phyloP scores from a whole-genome alignment of 2,888 invertebrate genomes.

The Aspidiotus rigidus region DNA sequence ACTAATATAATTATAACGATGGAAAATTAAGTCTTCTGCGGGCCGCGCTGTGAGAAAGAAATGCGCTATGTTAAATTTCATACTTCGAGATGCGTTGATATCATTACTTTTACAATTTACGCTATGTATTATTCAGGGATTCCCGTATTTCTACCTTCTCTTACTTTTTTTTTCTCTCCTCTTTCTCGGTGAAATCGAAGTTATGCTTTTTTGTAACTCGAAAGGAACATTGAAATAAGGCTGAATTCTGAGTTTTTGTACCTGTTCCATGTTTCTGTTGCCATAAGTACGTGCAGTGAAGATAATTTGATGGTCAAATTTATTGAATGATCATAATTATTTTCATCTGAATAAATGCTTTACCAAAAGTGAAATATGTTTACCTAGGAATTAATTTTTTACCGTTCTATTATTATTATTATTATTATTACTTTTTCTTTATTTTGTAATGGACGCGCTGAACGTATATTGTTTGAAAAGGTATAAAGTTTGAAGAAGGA shows the following conservation, averaged over 20 bases:
- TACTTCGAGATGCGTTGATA: slow-evolving; percentile 7
- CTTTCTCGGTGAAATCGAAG: too few relatives aligned
- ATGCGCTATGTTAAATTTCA: slow-evolving; percentile 5
- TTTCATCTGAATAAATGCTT: not conserved
- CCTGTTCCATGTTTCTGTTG: too few relatives aligned
- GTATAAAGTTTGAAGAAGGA: not conserved
- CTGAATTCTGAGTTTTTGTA: too few relatives aligned
- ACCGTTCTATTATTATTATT: not conserved
- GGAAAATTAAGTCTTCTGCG: not conserved
- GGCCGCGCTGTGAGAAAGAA: not conserved
- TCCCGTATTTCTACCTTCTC: too few relatives aligned
- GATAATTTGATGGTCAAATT: not conserved
- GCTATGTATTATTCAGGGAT: too few relatives aligned
- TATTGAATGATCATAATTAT: not conserved
- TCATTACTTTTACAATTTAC: not conserved
- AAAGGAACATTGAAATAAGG: too few relatives aligned
- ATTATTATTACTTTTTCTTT: not conserved
- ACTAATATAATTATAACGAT: not conserved
- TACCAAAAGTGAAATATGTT: not conserved
- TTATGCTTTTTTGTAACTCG: too few relatives aligned
- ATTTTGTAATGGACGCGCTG: not conserved
- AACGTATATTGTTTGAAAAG: not conserved
- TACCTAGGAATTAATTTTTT: not conserved
- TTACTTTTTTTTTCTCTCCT: too few relatives aligned
- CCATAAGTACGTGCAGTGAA: too few relatives aligned